Conservation (phyloP, 2,113 vertebrate species). For the Gulo gulo region DNA sequence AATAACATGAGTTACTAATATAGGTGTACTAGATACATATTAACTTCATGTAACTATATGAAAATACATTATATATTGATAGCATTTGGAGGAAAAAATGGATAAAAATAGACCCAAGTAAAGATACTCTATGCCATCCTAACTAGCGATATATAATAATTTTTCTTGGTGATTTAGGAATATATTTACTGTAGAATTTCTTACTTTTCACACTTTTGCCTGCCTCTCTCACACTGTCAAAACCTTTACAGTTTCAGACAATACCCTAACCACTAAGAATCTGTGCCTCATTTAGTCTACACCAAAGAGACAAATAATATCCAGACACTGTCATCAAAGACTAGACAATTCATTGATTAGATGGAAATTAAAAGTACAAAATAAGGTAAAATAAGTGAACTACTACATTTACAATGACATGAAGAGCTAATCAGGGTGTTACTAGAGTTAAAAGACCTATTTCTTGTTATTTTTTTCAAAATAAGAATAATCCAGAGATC, state of each 20-base stretch:
- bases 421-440: background rate
- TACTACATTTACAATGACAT: background rate
- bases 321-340: background rate
- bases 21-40: background rate
- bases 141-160: background rate
- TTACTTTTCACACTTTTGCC: background rate
- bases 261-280: background rate
- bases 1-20: background rate
- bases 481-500: background rate
- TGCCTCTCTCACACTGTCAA: background rate
- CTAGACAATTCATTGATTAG: background rate
- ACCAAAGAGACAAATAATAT: background rate
- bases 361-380: background rate
- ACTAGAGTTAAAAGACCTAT: background rate
- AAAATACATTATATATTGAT: background rate
- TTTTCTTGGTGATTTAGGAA: slow-evolving; percentile 15
- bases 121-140: background rate
- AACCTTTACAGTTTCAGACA: background rate
- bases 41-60: background rate
- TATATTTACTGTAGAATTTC: background rate
- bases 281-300: background rate
- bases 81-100: background rate
- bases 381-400: background rate
- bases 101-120: background rate
- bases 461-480: slow-evolving; percentile 36